A percentile compares a stretch with the other conserved stretches of the same genome.
Conservation (phyloP, 1,140 invertebrate genomes). For the Trachymyrmex cornetzi region DNA sequence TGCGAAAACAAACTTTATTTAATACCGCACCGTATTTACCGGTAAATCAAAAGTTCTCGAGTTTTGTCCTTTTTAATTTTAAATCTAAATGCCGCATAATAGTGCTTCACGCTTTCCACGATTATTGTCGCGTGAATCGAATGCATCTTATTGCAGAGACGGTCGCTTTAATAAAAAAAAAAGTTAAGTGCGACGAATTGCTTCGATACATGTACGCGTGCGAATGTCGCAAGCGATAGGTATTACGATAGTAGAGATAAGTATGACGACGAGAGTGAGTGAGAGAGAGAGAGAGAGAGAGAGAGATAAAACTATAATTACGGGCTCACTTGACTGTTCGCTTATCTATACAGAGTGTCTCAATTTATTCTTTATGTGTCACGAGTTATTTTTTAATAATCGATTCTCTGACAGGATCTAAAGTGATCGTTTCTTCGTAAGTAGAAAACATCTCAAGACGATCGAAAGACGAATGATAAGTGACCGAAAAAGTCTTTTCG, state of each 20-base stretch:
- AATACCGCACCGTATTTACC: neutral
- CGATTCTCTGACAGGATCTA: neutral
- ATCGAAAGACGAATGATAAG: too few relatives aligned
- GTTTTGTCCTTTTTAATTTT: neutral
- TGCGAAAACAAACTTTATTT: conserved; percentile 4
- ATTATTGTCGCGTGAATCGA: neutral
- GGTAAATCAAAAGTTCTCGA: neutral
- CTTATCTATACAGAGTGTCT: conserved; percentile 4
- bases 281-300: too few relatives aligned
- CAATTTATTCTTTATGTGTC: too few relatives aligned
- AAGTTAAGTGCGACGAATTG: neutral
- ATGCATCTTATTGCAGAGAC: conserved; percentile 5
- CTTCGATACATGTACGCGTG: neutral
- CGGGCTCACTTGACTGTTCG: neutral
- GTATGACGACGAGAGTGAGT: neutral
- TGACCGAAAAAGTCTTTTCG: neutral
- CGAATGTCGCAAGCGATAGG: neutral
- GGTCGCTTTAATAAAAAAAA: neutral
- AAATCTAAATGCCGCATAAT: neutral
- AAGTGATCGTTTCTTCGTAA: neutral
- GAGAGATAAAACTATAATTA: conserved; percentile 55
- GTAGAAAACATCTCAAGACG: neutral
- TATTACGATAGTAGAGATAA: conserved; percentile 65
- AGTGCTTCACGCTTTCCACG: neutral
- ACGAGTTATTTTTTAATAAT: neutral